Evolutionary conservation across 2,888 invertebrate genomes (phyloP), one percentile per base, ranked within the genome.

Genomic region (Lasioglossum morio): DNA sequence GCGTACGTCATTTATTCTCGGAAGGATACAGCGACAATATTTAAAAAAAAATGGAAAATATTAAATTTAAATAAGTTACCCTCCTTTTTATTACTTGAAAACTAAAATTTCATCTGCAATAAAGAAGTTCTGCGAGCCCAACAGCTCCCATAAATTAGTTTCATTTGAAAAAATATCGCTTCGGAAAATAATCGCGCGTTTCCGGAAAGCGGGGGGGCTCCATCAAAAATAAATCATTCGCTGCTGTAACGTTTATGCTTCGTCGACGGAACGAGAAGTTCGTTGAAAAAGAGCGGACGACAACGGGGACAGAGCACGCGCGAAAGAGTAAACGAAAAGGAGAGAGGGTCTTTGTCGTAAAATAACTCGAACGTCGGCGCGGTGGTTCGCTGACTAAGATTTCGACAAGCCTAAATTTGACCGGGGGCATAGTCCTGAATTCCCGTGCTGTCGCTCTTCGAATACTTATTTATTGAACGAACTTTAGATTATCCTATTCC

Each of bases 301-400:
- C 23, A 23, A 37, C 34, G 19, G 12, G 10, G 8, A 34, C 19
- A 66, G 66, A 66, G 19, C 30, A 8, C 34, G 66, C 37, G 4
- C 23, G 37, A 10, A 3, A 23, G 8, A 19, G n/a, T n/a, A 48
- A 37, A 63, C 63, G 30, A n/a, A 23, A 53, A 53, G 53, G 43
- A 63, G 53, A 27, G 34, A 19, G 40, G 43, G 70, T 4, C 74
- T 53, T 40, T 46, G 74, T 66, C 74, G 79, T 74, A 74, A 79
- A 74, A 74, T 66, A 74, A 63, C 46, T 46, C 19, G 63, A 48
- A 43, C 72, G 72, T 76, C 23, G 37, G 70, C 81, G 72, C 16
- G 60, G 19, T 5, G 72, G 72, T 66, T 48, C 83, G 84, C 84
- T 83, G 84, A 85, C 84, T 85, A 85, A 85, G 83, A 83, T 85